phyloP scores from a whole-genome alignment of 2,888 invertebrate genomes.

The Stratiomys singularior region DNA sequence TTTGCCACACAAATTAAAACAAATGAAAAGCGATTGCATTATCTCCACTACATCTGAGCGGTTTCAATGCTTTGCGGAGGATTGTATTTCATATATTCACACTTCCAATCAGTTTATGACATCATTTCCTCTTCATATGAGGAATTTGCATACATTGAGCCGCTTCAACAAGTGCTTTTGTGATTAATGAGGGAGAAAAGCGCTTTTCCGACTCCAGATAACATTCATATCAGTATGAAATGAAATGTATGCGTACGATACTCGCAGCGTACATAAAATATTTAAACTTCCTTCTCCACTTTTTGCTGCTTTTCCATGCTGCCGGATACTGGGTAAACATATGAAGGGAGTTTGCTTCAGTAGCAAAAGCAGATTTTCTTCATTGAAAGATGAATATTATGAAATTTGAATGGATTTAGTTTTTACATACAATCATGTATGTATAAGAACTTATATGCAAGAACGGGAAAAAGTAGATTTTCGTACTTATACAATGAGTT shows the following conservation, averaged over 20 bases:
- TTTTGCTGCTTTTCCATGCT: neutral
- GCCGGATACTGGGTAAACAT: neutral
- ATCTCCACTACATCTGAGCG: neutral
- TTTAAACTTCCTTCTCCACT: conserved; percentile 19
- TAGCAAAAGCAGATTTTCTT: conserved; percentile 29
- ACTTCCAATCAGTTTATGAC: neutral
- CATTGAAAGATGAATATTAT: conserved; percentile 32
- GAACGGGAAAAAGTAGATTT: neutral
- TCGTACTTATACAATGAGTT: neutral
- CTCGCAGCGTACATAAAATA: conserved; percentile 36
- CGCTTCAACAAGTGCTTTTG: conserved; percentile 41
- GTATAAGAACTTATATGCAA: neutral
- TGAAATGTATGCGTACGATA: conserved; percentile 17
- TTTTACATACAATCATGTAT: neutral
- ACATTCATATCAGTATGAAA: neutral
- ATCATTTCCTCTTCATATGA: conserved; percentile 8
- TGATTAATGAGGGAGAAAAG: conserved; percentile 44
- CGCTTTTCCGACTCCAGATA: conserved; percentile 35
- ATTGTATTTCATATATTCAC: neutral
- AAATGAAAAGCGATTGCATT: too few species aligned
- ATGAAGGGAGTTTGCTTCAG: neutral
- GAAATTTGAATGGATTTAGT: conserved; percentile 36
- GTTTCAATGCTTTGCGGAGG: neutral
- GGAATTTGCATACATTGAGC: conserved; percentile 38
- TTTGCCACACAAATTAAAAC: too few species aligned